A percentile compares a stretch with the other conserved stretches of the same genome.
Evolutionary conservation across 35 echinoderm and acorn worm species (phyloP).

Genomic region (Heliocidaris tuberculata): DNA sequence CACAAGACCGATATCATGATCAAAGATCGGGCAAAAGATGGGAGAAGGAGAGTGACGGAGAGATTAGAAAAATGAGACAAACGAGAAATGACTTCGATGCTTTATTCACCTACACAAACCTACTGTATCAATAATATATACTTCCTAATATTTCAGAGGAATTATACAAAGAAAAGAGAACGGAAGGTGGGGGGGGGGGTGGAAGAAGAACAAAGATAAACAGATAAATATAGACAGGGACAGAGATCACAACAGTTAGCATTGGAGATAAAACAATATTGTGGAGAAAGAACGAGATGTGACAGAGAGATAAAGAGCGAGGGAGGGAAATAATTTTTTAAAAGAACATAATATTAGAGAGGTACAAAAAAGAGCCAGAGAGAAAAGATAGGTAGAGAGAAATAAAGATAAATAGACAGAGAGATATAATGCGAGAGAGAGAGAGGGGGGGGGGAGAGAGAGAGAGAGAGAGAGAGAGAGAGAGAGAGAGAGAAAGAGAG

Average conservation of each 20-base stretch:
- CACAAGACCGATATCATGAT: constrained; percentile 28
- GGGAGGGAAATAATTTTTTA: background rate
- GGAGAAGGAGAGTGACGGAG: background rate
- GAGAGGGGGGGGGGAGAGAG: background rate
- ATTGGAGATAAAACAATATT: too few relatives aligned
- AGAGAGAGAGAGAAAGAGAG: background rate
- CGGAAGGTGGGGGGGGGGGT: background rate
- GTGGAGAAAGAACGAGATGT: too few relatives aligned
- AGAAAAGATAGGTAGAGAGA: background rate
- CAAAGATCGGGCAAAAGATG: background rate
- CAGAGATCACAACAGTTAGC: background rate
- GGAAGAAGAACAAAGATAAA: background rate
- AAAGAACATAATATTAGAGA: background rate
- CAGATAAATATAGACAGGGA: background rate
- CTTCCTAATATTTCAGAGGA: too few relatives aligned
- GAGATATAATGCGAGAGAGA: background rate
- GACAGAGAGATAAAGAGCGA: background rate
- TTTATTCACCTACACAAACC: background rate
- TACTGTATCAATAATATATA: background rate
- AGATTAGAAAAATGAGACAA: too few relatives aligned
- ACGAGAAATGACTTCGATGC: background rate
- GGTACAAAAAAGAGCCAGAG: background rate
- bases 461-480: background rate
- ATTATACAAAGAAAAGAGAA: too few relatives aligned
- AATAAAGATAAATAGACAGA: background rate